Base-by-base conservation (phyloP, 2,797 vertebrate genomes). In the Champsocephalus esox region DNA sequence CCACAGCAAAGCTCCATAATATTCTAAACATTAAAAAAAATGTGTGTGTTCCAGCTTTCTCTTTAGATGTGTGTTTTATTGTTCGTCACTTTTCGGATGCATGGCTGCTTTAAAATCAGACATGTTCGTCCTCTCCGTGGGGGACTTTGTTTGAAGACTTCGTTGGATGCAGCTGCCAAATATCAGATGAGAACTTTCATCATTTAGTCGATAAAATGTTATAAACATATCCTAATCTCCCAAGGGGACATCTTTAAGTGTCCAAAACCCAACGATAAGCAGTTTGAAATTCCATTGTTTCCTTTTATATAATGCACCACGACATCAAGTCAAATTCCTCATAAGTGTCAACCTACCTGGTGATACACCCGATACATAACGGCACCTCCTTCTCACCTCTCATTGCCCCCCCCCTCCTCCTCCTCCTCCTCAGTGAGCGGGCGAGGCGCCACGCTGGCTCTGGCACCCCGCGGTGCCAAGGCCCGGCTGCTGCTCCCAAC, bases 381-480 rank as follows among this genome's bases (percentile, higher is more conserved):
- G 14, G 63, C 64, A 38, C 50, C 55, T 12, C 9, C 16, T 12
- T 34, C 9, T 3, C 48, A 21, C 66, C 32, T 52, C 52, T 38
- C 60, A 8, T 56, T 46, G 21, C 44, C 62, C 44, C 59, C 62
- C 44, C 59, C 12, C n/a, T n/a, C n/a, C n/a, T n/a, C n/a, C 3
- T 3, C 43, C 52, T 69, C 59, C 50, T 28, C 66, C 66, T 70
- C 83, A 68, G 71, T 43, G 70, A 81, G 79, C 45, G 16, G 87
- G 80, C 69, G 57, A 49, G 66, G 67, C 62, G 70, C 75, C 77
- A 78, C 34, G 67, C 73, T 52, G 76, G 74, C 70, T 77, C 73
- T 88, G 87, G 87, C 87, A 70, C 72, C 84, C 72, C 34, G 17
- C 24, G 0, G 80, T 81, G 87, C 83, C 73, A 85, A 85, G 70